phyloP scores from a whole-genome alignment of 2,888 invertebrate genomes.

The Drosophila cognata region DNA sequence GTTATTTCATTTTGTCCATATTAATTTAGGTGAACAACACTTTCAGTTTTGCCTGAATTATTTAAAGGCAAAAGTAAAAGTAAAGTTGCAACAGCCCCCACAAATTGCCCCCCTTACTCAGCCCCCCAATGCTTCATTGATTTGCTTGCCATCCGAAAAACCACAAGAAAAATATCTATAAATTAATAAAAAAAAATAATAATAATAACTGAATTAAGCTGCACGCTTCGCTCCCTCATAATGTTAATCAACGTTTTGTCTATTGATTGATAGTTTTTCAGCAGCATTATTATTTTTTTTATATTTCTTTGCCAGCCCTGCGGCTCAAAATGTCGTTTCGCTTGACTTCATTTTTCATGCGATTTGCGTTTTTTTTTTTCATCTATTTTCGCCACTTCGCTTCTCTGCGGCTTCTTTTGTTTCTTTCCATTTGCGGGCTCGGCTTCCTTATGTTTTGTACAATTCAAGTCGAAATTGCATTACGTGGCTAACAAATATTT shows the following conservation, averaged over 20 bases:
- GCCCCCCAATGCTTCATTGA: conserved; percentile 38
- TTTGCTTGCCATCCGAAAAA: conserved; percentile 35
- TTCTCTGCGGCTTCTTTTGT: conserved; percentile 10
- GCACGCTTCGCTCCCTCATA: conserved; percentile 62
- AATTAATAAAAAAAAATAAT: conserved; percentile 35
- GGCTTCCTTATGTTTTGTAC: conserved; percentile 55
- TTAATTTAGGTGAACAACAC: conserved; percentile 5
- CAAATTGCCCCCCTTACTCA: neutral
- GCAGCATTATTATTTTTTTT: neutral
- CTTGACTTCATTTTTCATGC: conserved; percentile 72
- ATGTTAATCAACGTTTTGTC: conserved; percentile 69
- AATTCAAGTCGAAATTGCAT: conserved; percentile 68
- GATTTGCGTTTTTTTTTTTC: conserved; percentile 50
- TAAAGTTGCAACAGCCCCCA: conserved; percentile 21
- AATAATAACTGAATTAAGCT: conserved; percentile 61
- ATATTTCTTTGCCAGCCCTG: conserved; percentile 29
- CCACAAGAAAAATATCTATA: conserved; percentile 31
- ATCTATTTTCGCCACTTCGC: conserved; percentile 2
- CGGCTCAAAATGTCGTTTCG: conserved; percentile 50
- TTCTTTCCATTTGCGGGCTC: conserved; percentile 14
- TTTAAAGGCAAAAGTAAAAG: conserved; percentile 64
- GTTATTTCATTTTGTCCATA: neutral
- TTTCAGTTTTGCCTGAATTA: conserved; percentile 37
- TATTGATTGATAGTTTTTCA: conserved; percentile 74
- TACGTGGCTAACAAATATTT: conserved; percentile 67